Evolutionary conservation across 2,113 vertebrate species (phyloP).

Genomic region (Danio rerio): DNA sequence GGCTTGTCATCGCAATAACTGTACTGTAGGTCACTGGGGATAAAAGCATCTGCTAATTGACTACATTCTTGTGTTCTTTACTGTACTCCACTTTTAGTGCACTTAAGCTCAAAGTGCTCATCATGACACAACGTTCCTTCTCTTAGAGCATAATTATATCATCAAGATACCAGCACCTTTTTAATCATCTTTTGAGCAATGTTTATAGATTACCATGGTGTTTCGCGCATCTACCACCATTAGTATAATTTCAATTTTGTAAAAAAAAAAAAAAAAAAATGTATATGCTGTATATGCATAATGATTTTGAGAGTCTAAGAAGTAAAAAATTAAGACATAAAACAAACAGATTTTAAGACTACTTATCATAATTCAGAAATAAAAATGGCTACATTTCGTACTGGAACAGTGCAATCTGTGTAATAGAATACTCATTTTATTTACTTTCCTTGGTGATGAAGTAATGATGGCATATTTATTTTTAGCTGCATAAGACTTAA

Average conservation of each 20-base stretch:
- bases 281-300: too few relatives aligned
- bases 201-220: not conserved
- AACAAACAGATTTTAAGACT: too few relatives aligned
- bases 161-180: not conserved
- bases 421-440: too few relatives aligned
- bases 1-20: not conserved
- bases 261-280: too few relatives aligned
- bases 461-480: too few relatives aligned
- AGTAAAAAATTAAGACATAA: too few relatives aligned
- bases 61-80: not conserved
- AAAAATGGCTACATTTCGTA: too few relatives aligned
- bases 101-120: conserved; percentile 25
- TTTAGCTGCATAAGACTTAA: too few relatives aligned
- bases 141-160: not conserved
- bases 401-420: too few relatives aligned
- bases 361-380: too few relatives aligned
- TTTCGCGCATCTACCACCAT: not conserved
- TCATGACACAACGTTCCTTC: not conserved
- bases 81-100: conserved; percentile 8
- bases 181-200: not conserved
- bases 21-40: not conserved
- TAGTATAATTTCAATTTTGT: not conserved
- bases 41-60: conserved; percentile 16
- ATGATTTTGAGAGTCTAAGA: too few relatives aligned
- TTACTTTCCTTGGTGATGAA: too few relatives aligned